phyloP scores from a whole-genome alignment of 2,888 invertebrate genomes.

The Athalia rosae region DNA sequence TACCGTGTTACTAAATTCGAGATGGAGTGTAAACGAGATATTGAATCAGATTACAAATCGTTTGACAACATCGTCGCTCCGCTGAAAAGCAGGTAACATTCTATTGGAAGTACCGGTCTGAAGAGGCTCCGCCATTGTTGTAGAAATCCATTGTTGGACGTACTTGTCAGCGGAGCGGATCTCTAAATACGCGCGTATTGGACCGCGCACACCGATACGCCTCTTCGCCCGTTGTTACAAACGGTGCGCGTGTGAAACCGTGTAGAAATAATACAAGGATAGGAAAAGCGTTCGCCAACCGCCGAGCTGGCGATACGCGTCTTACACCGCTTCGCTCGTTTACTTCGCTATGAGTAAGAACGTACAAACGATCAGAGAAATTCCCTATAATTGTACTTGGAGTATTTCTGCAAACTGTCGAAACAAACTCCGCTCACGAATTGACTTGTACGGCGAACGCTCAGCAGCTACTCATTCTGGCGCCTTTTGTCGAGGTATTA shows the following conservation, averaged over 20 bases:
- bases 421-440: constrained; percentile 57
- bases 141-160: constrained; percentile 17
- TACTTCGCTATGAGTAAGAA: too few species aligned
- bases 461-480: constrained; percentile 23
- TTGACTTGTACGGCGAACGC: constrained; percentile 50
- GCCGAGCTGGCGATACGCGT: too few species aligned
- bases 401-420: constrained; percentile 58
- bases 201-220: too few species aligned
- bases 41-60: constrained; percentile 67
- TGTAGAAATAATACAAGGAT: too few species aligned
- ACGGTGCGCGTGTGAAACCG: too few species aligned
- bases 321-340: too few species aligned
- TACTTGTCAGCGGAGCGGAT: constrained; percentile 36
- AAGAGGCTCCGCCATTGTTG: constrained; percentile 17
- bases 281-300: too few species aligned
- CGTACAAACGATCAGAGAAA: neutral
- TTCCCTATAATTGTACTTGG: constrained; percentile 21
- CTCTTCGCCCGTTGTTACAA: too few species aligned
- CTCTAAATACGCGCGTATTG: neutral
- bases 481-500: constrained; percentile 34
- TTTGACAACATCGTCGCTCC: constrained; percentile 51
- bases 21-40: constrained; percentile 62
- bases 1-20: constrained; percentile 33
- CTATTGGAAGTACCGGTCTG: constrained; percentile 29
- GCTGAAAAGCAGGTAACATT: constrained; percentile 17